Evolutionary conservation across 2,888 invertebrate genomes (phyloP).

Genomic region (Stictocephala bisonia): DNA sequence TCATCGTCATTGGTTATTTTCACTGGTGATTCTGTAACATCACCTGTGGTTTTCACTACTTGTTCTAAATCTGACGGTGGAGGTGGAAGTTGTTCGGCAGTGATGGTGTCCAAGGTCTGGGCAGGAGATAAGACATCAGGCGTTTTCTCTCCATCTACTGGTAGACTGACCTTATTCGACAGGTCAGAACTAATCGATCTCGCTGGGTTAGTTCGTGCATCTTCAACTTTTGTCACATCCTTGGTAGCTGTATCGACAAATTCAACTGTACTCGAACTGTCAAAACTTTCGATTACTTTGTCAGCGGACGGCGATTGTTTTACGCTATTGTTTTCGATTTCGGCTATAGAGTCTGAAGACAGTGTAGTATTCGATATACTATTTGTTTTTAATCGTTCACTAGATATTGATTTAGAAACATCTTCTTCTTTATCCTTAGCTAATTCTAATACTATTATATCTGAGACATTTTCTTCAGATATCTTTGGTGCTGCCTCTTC

Average conservation of each 20-base stretch:
- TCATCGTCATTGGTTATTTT: background rate
- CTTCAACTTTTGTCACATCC: background rate
- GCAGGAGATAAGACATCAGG: background rate
- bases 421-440: slow-evolving; percentile 40
- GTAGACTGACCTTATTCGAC: slow-evolving; percentile 14
- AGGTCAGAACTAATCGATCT: slow-evolving; percentile 23
- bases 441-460: slow-evolving; percentile 20
- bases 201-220: slow-evolving; percentile 1
- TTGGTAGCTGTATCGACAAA: slow-evolving; percentile 15
- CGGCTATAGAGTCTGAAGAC: slow-evolving; percentile 51
- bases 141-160: slow-evolving; percentile 29
- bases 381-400: slow-evolving; percentile 56
- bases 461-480: background rate
- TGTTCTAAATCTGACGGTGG: slow-evolving; percentile 20
- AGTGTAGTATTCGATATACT: slow-evolving; percentile 55
- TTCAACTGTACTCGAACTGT: slow-evolving; percentile 43
- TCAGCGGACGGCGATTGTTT: slow-evolving; percentile 45
- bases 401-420: slow-evolving; percentile 51
- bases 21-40: too few relatives aligned
- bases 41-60: background rate
- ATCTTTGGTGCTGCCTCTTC: slow-evolving; percentile 11
- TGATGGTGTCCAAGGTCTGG: background rate
- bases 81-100: slow-evolving; percentile 11
- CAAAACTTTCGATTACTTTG: slow-evolving; percentile 41
- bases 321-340: slow-evolving; percentile 44